A percentile compares a stretch with the other conserved stretches of the same genome.
phyloP scores from a whole-genome alignment of 2,888 invertebrate genomes.

The Thera britannica region DNA sequence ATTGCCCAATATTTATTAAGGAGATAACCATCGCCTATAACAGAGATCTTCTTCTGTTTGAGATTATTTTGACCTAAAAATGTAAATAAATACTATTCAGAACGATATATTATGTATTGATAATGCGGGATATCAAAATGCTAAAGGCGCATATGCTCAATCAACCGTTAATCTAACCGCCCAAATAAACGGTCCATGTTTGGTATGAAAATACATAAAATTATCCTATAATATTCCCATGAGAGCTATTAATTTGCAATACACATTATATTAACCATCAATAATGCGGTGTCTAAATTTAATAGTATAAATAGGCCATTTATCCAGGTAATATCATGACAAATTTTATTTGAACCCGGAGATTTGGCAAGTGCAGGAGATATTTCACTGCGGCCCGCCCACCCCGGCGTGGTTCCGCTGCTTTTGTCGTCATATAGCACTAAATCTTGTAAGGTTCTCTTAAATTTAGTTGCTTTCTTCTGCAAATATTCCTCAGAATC shows the following conservation, averaged over 20 bases:
- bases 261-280: background rate
- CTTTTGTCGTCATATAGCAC: conserved; percentile 70
- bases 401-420: conserved; percentile 59
- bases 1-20: too few relatives aligned
- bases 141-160: background rate
- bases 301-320: conserved; percentile 13
- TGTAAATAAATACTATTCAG: background rate
- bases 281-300: background rate
- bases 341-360: conserved; percentile 57
- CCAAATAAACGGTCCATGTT: conserved; percentile 4
- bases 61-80: background rate
- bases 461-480: conserved; percentile 68
- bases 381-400: conserved; percentile 65
- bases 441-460: conserved; percentile 70
- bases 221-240: conserved; percentile 6
- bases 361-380: conserved; percentile 66
- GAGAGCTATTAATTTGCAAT: background rate
- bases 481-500: conserved; percentile 28
- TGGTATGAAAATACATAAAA: conserved; percentile 1
- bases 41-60: too few relatives aligned
- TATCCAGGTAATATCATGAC: conserved; percentile 47
- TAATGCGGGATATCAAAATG: background rate
- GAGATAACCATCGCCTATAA: too few relatives aligned
- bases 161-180: conserved; percentile 2
- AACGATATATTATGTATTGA: too few relatives aligned